Conservation (phyloP, 2,797 vertebrate species). For the Chanos chanos region DNA sequence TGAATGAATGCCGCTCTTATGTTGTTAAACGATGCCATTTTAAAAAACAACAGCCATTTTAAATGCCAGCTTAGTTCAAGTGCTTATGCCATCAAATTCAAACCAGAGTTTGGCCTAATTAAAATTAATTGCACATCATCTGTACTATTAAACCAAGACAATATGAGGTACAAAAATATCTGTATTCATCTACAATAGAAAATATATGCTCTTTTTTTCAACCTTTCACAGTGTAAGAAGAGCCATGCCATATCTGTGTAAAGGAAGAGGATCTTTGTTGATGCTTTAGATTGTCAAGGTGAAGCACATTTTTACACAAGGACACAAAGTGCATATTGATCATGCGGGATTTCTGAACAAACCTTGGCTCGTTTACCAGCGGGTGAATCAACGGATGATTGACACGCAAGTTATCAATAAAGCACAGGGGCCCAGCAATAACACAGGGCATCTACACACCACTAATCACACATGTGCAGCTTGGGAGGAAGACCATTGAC, state of each 20-base stretch:
- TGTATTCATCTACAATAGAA: no score
- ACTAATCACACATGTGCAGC: constrained; percentile 12
- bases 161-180: no score
- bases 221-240: no score
- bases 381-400: constrained; percentile 29
- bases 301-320: constrained; percentile 14
- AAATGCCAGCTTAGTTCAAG: no score
- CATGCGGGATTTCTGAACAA: constrained; percentile 19
- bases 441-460: constrained; percentile 11
- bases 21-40: background rate
- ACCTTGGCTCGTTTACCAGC: background rate
- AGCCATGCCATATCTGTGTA: no score
- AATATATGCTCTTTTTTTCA: no score
- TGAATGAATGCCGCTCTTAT: background rate
- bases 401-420: constrained; percentile 53
- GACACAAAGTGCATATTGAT: constrained; percentile 19
- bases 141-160: no score
- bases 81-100: no score
- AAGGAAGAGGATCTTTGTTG: no score
- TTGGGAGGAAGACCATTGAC: constrained; percentile 51
- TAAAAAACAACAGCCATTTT: background rate
- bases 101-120: no score
- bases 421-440: constrained; percentile 21
- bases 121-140: no score
- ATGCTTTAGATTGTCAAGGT: constrained; percentile 31